Conservation (phyloP, 2,113 vertebrate species). For the Edolisoma coerulescens region DNA sequence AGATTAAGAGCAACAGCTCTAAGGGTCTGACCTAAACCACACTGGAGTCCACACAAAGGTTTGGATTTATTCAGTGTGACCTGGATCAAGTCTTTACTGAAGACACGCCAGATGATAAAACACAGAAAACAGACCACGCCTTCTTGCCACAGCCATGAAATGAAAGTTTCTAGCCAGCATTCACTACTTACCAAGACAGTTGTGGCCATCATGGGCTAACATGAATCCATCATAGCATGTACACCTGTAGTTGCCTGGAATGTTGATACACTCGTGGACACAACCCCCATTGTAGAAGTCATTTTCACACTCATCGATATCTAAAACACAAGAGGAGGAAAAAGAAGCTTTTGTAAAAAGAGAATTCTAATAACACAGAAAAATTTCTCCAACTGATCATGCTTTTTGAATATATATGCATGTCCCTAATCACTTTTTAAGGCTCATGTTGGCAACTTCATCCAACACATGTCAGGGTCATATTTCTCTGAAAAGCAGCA, state of each 20-base stretch:
- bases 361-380: background rate
- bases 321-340: constrained; percentile 67
- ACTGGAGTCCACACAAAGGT: background rate
- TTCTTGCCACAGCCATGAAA: background rate
- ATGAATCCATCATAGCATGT: constrained; percentile 98
- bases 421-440: background rate
- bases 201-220: constrained; percentile 94
- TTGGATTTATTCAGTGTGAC: background rate
- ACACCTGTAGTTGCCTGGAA: constrained; percentile 96
- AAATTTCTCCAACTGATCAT: background rate
- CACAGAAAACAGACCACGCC: background rate
- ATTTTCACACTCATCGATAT: constrained; percentile 96
- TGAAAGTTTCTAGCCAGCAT: background rate
- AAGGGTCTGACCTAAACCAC: background rate
- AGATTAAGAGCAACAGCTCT: background rate
- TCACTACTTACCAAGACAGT: constrained; percentile 87
- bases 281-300: constrained; percentile 96
- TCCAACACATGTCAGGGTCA: background rate
- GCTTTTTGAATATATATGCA: background rate
- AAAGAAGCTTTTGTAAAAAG: background rate
- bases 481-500: background rate
- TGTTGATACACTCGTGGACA: constrained; percentile 97
- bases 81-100: background rate
- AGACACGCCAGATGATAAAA: background rate
- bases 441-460: background rate